Percentiles rank a stretch among this genome's conserved stretches.
Evolutionary conservation across 2,888 invertebrate species (phyloP).

Genomic region (Patella depressa): DNA sequence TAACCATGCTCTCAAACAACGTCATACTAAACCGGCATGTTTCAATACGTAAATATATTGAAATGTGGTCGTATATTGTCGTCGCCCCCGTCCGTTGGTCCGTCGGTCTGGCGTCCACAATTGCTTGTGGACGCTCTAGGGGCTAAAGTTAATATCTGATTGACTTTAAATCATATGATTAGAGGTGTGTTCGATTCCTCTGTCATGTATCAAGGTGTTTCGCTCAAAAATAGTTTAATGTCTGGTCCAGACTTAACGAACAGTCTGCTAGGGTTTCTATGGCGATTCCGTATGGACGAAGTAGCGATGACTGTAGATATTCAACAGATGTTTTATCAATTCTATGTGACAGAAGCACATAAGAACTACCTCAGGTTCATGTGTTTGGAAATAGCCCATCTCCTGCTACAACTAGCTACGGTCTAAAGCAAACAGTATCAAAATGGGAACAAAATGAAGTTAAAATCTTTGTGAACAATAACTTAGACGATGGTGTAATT

Average conservation of each 20-base stretch:
- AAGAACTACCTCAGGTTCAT: slow-evolving; percentile 28
- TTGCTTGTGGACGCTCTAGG: too few relatives aligned
- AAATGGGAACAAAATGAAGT: background rate
- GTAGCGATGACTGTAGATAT: slow-evolving; percentile 33
- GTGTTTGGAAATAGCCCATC: slow-evolving; percentile 36
- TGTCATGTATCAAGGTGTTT: background rate
- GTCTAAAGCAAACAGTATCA: slow-evolving; percentile 27
- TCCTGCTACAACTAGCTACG: slow-evolving; percentile 32
- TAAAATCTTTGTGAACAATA: background rate
- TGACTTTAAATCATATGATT: too few relatives aligned
- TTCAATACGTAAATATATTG: too few relatives aligned
- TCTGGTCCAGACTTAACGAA: slow-evolving; percentile 38
- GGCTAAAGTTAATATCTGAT: too few relatives aligned
- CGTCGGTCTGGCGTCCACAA: too few relatives aligned
- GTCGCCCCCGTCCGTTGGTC: too few relatives aligned
- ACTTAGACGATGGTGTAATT: background rate
- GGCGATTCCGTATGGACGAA: slow-evolving; percentile 33
- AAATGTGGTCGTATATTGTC: too few relatives aligned
- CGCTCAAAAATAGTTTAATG: slow-evolving; percentile 28
- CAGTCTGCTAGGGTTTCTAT: slow-evolving; percentile 32
- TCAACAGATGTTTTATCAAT: slow-evolving; percentile 33
- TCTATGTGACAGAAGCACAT: slow-evolving; percentile 22
- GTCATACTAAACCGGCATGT: too few relatives aligned
- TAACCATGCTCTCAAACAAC: too few relatives aligned
- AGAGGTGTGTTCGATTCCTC: background rate